Conservation (phyloP, 2,888 invertebrate species). For the Yponomeuta sedellus region DNA sequence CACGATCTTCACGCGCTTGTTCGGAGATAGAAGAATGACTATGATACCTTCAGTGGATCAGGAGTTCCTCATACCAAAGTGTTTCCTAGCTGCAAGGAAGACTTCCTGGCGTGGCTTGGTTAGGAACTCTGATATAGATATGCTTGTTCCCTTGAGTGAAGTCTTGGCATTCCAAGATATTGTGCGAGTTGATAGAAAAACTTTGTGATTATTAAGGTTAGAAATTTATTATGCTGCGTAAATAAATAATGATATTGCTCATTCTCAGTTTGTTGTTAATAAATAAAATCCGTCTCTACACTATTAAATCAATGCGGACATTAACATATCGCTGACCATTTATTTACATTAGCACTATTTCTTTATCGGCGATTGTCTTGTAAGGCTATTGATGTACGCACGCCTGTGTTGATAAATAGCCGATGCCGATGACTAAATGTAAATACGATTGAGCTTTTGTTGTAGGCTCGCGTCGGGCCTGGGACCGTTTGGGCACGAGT, state of each 20-base stretch:
- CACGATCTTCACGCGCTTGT: too few species aligned
- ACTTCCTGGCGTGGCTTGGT: too few species aligned
- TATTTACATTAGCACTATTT: conserved; percentile 74
- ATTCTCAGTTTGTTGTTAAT: neutral
- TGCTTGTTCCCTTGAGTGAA: too few species aligned
- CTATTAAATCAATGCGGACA: conserved; percentile 38
- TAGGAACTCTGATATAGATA: too few species aligned
- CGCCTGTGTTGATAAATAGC: conserved; percentile 55
- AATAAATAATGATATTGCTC: too few species aligned
- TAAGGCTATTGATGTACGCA: conserved; percentile 48
- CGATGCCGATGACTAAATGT: conserved; percentile 59
- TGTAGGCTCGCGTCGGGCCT: conserved; percentile 30
- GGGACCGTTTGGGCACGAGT: conserved; percentile 39
- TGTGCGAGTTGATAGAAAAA: too few species aligned
- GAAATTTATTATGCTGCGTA: too few species aligned
- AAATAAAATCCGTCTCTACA: conserved; percentile 35
- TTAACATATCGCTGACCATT: conserved; percentile 68
- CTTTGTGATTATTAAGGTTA: neutral
- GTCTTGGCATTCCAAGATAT: too few species aligned
- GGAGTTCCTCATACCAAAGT: too few species aligned
- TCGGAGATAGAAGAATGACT: too few species aligned
- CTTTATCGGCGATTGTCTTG: conserved; percentile 70
- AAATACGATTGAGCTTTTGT: conserved; percentile 65
- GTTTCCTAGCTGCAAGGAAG: too few species aligned
- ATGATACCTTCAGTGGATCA: too few species aligned